Percentiles rank a stretch among this genome's conserved stretches.
These are phyloP conservation scores for Spodoptera exigua DNA, from an alignment of 2,888 invertebrate species.

Conservation along the genomic window DNA sequence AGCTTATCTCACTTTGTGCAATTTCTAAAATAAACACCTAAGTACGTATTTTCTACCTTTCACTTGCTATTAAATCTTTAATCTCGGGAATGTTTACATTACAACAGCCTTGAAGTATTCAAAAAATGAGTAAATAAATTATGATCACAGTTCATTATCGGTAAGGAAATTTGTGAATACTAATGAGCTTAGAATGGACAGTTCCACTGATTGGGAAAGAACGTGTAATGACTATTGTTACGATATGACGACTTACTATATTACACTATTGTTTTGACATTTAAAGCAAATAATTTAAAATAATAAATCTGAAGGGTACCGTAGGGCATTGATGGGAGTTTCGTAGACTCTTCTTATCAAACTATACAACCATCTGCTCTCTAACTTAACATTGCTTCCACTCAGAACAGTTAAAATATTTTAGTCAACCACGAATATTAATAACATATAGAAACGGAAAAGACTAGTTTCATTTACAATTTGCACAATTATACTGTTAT, in stretches of 20 bases:
- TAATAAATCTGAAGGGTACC: neutral
- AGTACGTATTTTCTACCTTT: no score
- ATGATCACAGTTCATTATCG: slow-evolving; percentile 21
- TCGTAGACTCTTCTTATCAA: no score
- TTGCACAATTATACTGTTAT: slow-evolving; percentile 8
- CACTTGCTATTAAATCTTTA: slow-evolving; percentile 4
- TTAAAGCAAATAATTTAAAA: neutral
- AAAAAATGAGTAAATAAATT: slow-evolving; percentile 27
- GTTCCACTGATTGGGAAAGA: neutral
- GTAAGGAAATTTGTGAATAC: slow-evolving; percentile 22
- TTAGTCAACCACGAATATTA: neutral
- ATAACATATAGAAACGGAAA: slow-evolving; percentile 6
- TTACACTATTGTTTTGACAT: neutral
- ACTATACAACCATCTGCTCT: neutral
- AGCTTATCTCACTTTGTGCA: no score
- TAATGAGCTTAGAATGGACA: slow-evolving; percentile 14
- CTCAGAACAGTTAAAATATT: neutral
- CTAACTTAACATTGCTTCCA: neutral
- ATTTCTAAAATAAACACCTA: no score
- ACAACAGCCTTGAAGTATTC: slow-evolving; percentile 14
- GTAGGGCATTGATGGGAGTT: neutral
- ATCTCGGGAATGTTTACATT: slow-evolving; percentile 11
- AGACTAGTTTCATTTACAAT: neutral
- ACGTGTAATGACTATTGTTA: neutral
- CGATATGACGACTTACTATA: neutral